phyloP scores from a whole-genome alignment of 2,113 vertebrate species.

The Ginglymostoma cirratum region DNA sequence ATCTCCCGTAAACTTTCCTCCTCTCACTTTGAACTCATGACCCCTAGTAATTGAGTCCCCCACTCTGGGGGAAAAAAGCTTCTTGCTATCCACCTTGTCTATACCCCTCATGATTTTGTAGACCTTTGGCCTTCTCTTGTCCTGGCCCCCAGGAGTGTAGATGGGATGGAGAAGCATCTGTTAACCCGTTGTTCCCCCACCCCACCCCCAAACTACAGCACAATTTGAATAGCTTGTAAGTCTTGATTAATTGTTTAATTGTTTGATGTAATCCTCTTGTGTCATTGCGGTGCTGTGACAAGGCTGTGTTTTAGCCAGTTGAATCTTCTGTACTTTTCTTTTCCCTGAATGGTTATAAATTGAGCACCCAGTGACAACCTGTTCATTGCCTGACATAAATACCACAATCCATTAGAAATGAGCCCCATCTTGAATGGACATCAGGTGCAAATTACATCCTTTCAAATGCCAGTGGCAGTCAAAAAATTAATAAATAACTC shows the following conservation, averaged over 20 bases:
- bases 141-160: not conserved
- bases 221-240: not conserved
- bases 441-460: conserved; percentile 74
- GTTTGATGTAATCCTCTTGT: not conserved
- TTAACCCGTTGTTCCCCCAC: not conserved
- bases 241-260: conserved; percentile 20
- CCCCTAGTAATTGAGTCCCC: too few relatives aligned
- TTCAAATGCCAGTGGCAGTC: conserved; percentile 76
- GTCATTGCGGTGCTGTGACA: not conserved
- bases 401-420: conserved; percentile 81
- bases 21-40: too few relatives aligned
- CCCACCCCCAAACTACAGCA: not conserved
- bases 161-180: too few relatives aligned
- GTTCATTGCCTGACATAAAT: conserved; percentile 74
- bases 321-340: not conserved
- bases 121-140: not conserved
- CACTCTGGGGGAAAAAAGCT: too few relatives aligned
- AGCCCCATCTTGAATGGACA: conserved; percentile 66
- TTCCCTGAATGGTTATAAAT: not conserved
- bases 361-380: conserved; percentile 50
- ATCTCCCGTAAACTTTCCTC: too few relatives aligned
- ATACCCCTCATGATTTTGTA: too few relatives aligned
- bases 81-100: too few relatives aligned
- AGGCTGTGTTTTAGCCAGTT: not conserved
- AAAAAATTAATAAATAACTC: conserved; percentile 80